Base-by-base conservation (phyloP, 2,888 invertebrate species). In the Drosophila subsilvestris region DNA sequence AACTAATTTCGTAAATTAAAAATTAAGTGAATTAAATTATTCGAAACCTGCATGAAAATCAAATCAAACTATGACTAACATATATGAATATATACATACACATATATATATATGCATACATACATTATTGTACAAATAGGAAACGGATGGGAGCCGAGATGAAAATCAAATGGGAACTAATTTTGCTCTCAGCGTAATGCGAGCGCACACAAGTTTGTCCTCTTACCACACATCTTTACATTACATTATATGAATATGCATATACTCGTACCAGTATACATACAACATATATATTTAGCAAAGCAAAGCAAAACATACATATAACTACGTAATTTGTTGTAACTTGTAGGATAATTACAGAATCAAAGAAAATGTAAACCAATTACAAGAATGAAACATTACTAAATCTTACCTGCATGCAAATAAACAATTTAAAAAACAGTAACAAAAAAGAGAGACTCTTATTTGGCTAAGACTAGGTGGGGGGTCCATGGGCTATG, bases 331-430 rank as follows among this genome's bases (percentile, higher is more conserved):
- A 76, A 86, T 76, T 74, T 86, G 88, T 84, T 86, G 86, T 88
- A 86, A 78, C 71, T 78, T 74, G 67, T 87, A 87, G 79, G 74
- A 63, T 81, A 76, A 79, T 65, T 67, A 51, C 60, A 45, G 58
- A 65, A 63, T 58, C 71, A 71, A 63, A 65, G 45, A 47, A 67
- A 67, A 54, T 79, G 79, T 80, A 62, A 78, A 67, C 75, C 67
- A 76, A 61, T 67, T 57, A 65, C 51, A 65, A 63, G 57, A 53
- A 10, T 12, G 67, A 75, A 74, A 75, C 68, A 70, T 76, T 78
- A 83, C 79, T 86, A 84, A 88, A 86, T 77, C 76, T 83, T 87
- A 89, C 86, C 89, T 90, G 90, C 90, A 90, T 90, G 90, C 90
- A 90, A 90, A 89, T 88, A 89, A 83, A 61, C 61, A 68, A 70